Evolutionary conservation across 1,140 invertebrate species (phyloP), one percentile per base, ranked within the genome.

Genomic region (Drosophila miranda): DNA sequence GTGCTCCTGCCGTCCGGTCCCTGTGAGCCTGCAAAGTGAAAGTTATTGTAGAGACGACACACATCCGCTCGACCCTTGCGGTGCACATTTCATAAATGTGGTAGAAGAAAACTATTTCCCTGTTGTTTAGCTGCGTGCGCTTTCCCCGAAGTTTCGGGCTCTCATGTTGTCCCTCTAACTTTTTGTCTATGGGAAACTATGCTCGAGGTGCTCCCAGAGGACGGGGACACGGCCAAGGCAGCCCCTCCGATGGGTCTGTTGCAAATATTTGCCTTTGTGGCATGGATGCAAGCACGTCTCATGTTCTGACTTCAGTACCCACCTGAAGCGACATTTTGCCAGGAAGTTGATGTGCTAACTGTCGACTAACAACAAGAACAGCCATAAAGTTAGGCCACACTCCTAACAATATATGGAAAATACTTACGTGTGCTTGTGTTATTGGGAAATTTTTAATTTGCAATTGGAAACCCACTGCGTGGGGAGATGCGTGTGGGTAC

Each of bases 51-150:
- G 8, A 38, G 34, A 30, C 23, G 48, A 14, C 56, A 26, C 70
- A 64, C 42, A 61, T 55, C 38, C 46, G 8, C 16, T 23, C 58
- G 49, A 28, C 52, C 50, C 61, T 58, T 75, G 72, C 63, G 81
- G 80, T 81, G 77, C 81, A 77, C 73, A 81, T 84, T 86, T 84
- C 81, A 87, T 86, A 87, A 87, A 86, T 87, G 82, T 69, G 63
- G 74, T 55, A 63, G 51, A 68, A 69, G 78, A 75, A 80, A 87
- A 87, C 81, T 87, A 81, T 87, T 86, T 84, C 73, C 55, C 41
- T 63, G 55, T 72, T 83, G 51, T 68, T 71, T 48, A 63, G 64
- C 70, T 79, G 80, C 71, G 66, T 79, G 75, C 71, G 66, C 76
- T 74, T 86, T 86, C 80, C 68, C 76, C 50, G 83, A 84, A 86